Base-by-base conservation (phyloP, 2,888 invertebrate genomes). In the Diaperis boleti region DNA sequence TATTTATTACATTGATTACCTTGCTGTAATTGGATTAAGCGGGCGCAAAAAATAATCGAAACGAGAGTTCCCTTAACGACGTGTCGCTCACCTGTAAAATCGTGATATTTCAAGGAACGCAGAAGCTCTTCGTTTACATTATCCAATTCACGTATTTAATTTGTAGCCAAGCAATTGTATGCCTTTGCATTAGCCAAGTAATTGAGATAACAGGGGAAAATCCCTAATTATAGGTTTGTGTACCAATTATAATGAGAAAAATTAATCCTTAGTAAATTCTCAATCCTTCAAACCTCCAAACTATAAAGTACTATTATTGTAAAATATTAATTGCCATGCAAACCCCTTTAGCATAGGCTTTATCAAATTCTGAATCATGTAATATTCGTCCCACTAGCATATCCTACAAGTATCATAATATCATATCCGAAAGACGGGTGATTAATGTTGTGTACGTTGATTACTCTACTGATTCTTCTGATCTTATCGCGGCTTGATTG, bases 401-500 rank as follows among this genome's bases (percentile, higher is more conserved):
- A n/a, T 50, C 49, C 49, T 33, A 20, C 49, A 29, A 47, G 31
- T 35, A 20, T 50, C 33, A 35, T 13, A 18, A 47, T 39, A 54
- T 61, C 56, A 62, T 72, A 71, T 72, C 71, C 69, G 63, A 49
- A 59, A 66, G 67, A 62, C 65, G 68, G 54, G 70, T 75, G 83
- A 83, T 83, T 81, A 82, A 82, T 79, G 81, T 74, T 78, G 59
- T 76, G 75, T 75, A 75, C 70, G 73, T 76, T 81, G 82, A 83
- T 83, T 83, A 83, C 81, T 79, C 74, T 74, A 80, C 80, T 80
- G 82, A 82, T 80, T 83, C 78, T 75, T 77, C 77, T 77, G 81
- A 83, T 82, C 81, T 81, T 84, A 84, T 83, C 84, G 82, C 81
- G 80, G 81, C 82, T 81, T 83, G 82, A 82, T 81, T 80, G 81